phyloP scores from a whole-genome alignment of 92 coral and sea anemone species.

The Heteractis magnifica region DNA sequence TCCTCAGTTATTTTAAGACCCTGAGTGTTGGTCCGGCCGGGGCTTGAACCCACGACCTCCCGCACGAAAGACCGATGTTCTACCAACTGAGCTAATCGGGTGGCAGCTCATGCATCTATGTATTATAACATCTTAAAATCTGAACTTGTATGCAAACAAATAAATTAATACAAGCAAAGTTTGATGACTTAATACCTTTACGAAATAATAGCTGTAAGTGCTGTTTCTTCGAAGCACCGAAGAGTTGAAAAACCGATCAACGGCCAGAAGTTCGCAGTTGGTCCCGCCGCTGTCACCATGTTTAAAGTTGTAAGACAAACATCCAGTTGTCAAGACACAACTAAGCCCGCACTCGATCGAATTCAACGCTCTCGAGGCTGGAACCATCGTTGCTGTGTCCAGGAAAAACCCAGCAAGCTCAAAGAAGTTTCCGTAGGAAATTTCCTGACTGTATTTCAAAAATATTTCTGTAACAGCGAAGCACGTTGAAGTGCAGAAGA shows the following conservation, averaged over 20 bases:
- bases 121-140: too few relatives aligned
- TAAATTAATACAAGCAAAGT: too few relatives aligned
- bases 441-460: neutral
- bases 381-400: neutral
- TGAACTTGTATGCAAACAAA: too few relatives aligned
- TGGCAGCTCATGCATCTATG: too few relatives aligned
- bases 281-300: conserved; percentile 20
- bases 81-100: neutral
- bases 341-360: neutral
- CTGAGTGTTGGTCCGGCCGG: too few relatives aligned
- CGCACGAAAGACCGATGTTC: too few relatives aligned
- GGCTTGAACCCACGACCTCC: too few relatives aligned
- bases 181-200: conserved; percentile 1
- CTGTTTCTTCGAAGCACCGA: neutral
- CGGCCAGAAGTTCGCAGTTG: conserved; percentile 5
- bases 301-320: conserved; percentile 12
- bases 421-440: neutral
- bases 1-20: too few relatives aligned
- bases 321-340: neutral
- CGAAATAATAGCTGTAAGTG: neutral
- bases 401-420: neutral
- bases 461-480: neutral
- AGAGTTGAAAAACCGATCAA: conserved; percentile 14
- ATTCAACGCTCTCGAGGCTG: neutral
- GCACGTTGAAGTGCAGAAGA: too few relatives aligned